Evolutionary conservation across 2,797 vertebrate genomes (phyloP), one percentile per base, ranked within the genome.

Genomic region (Pangasius larnaudii): DNA sequence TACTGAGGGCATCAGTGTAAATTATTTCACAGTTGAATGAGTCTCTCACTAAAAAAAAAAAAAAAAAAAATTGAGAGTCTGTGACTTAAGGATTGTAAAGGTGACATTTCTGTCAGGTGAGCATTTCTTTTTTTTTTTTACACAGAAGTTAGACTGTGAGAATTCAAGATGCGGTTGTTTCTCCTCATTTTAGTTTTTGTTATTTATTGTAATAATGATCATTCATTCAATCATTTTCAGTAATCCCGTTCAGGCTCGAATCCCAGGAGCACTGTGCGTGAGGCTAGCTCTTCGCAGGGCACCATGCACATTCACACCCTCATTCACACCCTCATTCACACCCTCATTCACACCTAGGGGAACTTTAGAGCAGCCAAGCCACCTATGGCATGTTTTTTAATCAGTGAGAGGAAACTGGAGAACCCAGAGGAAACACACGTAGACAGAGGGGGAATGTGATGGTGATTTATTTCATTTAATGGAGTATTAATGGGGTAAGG

Each of bases 341-440:
- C 77, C n/a, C 18, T 33, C n/a, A 33, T 53, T 78, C 18, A 59
- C 53, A 80, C 78, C 22, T 59, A 14, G 51, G 4, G 4, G 36
- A 42, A 82, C 24, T 36, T 79, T 18, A 63, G 19, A 61, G 79
- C 13, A 39, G 58, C 36, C 56, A 3, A 27, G 24, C 11, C 3
- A 39, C 58, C 19, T 80, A 58, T 58, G 33, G 79, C 13, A 82
- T 46, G 59, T 81, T 36, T 80, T 80, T 81, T 61, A 61, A 7
- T 5, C 59, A 84, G 81, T 88, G 56, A 86, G 51, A 82, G 65
- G 39, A 86, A 88, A 84, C 81, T 30, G 4, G 81, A 83, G 59
- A 83, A 71, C 49, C 10, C n/a, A 22, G n/a, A 69, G 65, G n/a
- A 24, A 84, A 24, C 18, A 1, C 24, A 6, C 24, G 10, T 51